Evolutionary conservation across 2,797 vertebrate genomes (phyloP).

Genomic region (Ispidina picta): DNA sequence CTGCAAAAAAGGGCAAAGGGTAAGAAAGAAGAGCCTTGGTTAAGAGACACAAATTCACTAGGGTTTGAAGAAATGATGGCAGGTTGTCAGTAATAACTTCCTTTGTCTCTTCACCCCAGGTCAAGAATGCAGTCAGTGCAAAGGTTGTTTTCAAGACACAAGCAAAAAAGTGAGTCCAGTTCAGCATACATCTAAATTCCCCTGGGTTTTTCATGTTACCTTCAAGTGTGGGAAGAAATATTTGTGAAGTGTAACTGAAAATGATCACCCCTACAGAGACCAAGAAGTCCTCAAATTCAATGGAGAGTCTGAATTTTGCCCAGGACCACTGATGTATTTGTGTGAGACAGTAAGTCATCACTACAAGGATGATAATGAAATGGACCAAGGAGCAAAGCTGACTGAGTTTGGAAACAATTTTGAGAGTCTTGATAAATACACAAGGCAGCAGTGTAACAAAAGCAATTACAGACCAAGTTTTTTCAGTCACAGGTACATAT

Average conservation of each 20-base stretch:
- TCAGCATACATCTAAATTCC: conserved; percentile 80
- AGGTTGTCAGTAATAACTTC: conserved; percentile 87
- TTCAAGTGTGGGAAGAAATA: conserved; percentile 85
- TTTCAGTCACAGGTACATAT: conserved; percentile 65
- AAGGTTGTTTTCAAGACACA: conserved; percentile 84
- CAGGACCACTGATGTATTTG: conserved; percentile 79
- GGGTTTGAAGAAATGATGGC: conserved; percentile 77
- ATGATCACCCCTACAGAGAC: conserved; percentile 85
- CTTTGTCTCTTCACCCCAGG: conserved; percentile 81
- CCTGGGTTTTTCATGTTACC: conserved; percentile 80
- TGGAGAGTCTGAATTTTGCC: conserved; percentile 72
- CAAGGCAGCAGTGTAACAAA: conserved; percentile 81
- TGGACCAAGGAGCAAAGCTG: conserved; percentile 87
- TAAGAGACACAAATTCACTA: conserved; percentile 83
- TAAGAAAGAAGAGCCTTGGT: conserved; percentile 84
- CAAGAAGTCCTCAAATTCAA: conserved; percentile 83
- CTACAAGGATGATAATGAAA: conserved; percentile 80
- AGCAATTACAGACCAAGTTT: conserved; percentile 77
- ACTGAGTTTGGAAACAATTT: conserved; percentile 81
- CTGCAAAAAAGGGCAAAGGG: conserved; percentile 84
- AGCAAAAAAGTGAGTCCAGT: conserved; percentile 81
- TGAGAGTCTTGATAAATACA: conserved; percentile 82
- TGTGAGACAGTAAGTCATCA: conserved; percentile 81
- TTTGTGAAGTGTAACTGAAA: conserved; percentile 89
- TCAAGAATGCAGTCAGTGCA: conserved; percentile 79